phyloP scores from a whole-genome alignment of 2,888 invertebrate genomes.

The Andricus quercusramuli region DNA sequence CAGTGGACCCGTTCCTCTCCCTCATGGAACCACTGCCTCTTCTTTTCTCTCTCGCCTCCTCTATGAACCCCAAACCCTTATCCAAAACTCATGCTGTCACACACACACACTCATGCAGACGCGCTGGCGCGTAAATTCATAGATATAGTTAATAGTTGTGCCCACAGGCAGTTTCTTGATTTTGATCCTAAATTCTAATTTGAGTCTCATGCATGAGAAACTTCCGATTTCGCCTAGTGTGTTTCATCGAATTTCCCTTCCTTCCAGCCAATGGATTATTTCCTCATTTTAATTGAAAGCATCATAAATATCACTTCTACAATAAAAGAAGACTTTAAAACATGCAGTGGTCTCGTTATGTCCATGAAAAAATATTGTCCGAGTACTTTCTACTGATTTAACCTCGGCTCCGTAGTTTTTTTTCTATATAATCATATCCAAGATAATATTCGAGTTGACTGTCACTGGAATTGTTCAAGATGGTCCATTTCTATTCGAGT shows the following conservation, averaged over 20 bases:
- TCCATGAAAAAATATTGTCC: background rate
- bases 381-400: background rate
- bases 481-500: background rate
- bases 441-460: background rate
- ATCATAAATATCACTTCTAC: background rate
- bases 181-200: slow-evolving; percentile 48
- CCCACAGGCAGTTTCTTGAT: slow-evolving; percentile 26
- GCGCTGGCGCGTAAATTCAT: too few relatives aligned
- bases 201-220: slow-evolving; percentile 31
- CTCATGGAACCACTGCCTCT: slow-evolving; percentile 40
- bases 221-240: background rate
- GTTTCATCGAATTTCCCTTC: background rate
- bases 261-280: slow-evolving; percentile 30
- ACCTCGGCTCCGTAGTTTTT: background rate
- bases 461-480: too few relatives aligned
- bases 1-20: slow-evolving; percentile 47
- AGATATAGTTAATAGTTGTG: too few relatives aligned
- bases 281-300: background rate
- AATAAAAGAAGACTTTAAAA: too few relatives aligned
- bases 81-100: background rate
- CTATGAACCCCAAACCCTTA: background rate
- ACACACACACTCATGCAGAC: background rate
- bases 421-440: background rate
- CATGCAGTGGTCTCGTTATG: background rate
- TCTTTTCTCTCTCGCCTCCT: slow-evolving; percentile 18